A percentile compares a stretch with the other conserved stretches of the same genome.
These are phyloP conservation scores for Eubucco bourcierii DNA, from an alignment of 2,113 vertebrate species.

Conservation along the genomic window DNA sequence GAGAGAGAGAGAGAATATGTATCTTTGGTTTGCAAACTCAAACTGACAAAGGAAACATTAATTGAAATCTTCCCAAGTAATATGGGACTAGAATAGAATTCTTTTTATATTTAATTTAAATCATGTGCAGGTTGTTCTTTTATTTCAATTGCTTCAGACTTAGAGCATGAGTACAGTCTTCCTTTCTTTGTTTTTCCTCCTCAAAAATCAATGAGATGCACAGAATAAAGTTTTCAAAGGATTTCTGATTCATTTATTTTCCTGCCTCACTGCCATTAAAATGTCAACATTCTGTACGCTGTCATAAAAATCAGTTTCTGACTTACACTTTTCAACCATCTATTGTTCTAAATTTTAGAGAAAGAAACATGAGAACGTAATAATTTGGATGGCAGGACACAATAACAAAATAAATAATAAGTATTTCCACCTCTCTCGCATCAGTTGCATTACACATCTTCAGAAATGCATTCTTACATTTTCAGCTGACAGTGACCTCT, in stretches of 20 bases:
- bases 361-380: neutral
- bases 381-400: neutral
- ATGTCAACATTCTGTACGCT: neutral
- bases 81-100: neutral
- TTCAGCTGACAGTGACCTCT: neutral
- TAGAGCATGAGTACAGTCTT: neutral
- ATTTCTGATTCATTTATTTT: neutral
- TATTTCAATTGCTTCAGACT: neutral
- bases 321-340: neutral
- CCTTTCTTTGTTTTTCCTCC: too few relatives aligned
- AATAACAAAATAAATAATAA: neutral
- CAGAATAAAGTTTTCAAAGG: neutral
- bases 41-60: constrained; percentile 3
- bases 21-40: neutral
- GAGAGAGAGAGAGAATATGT: neutral
- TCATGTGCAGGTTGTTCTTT: neutral
- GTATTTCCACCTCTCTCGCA: neutral
- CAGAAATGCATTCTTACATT: neutral
- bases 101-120: constrained; percentile 14
- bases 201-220: neutral
- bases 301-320: neutral
- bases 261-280: neutral
- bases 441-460: neutral
- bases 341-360: neutral
- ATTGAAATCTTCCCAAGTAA: constrained; percentile 33